These are phyloP conservation scores for Bubo bubo DNA, from an alignment of 2,113 vertebrate genomes.

Conservation along the genomic window DNA sequence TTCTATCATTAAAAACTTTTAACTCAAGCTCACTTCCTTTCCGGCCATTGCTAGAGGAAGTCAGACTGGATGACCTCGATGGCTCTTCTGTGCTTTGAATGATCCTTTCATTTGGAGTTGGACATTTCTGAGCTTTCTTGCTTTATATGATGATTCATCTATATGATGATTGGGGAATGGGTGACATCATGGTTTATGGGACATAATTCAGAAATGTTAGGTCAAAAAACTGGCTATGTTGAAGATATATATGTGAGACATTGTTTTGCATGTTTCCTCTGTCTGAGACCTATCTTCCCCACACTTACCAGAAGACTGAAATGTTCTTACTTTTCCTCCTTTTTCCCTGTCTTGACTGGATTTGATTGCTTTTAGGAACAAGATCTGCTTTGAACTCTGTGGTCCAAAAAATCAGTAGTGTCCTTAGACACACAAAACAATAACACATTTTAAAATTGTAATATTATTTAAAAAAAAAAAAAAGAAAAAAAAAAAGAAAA, in stretches of 20 bases:
- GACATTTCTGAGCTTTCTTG: not conserved
- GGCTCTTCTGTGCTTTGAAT: not conserved
- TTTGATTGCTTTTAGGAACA: not conserved
- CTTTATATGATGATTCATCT: not conserved
- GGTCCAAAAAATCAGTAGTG: not conserved
- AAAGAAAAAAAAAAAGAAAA: not conserved
- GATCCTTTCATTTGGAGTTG: not conserved
- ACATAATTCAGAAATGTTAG: not conserved
- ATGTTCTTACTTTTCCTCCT: not conserved
- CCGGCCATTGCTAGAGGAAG: not conserved
- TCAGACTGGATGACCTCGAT: not conserved
- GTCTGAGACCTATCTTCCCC: not conserved
- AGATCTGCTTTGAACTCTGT: not conserved
- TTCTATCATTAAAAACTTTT: not conserved
- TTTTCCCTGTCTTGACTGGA: not conserved
- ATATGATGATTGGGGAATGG: not conserved
- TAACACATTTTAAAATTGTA: not conserved
- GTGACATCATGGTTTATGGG: not conserved
- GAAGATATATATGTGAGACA: not conserved
- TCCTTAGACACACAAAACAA: not conserved
- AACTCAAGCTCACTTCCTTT: not conserved
- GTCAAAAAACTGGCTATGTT: fast-evolving
- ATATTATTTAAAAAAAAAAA: not conserved
- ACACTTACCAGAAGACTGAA: not conserved
- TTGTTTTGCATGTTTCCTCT: not conserved